These are phyloP conservation scores for Hippasteria phrygiana DNA, from an alignment of 53 echinoderm and acorn worm species.

Conservation along the genomic window DNA sequence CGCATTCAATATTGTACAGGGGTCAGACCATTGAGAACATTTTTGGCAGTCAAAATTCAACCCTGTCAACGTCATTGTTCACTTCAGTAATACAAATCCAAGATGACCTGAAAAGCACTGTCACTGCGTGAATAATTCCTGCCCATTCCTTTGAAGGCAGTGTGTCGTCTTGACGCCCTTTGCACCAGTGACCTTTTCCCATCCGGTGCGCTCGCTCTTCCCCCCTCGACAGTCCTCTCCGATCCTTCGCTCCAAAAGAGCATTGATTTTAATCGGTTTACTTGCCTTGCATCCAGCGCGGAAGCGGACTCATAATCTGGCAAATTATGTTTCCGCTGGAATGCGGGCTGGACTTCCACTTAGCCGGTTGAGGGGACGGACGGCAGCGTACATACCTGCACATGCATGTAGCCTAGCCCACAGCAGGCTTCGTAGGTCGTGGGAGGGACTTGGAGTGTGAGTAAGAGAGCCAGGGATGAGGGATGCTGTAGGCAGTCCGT, in stretches of 20 bases:
- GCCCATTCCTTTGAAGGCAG: background rate
- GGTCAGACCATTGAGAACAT: too few relatives aligned
- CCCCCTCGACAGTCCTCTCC: background rate
- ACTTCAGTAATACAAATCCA: too few relatives aligned
- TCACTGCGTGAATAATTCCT: background rate
- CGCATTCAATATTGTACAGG: too few relatives aligned
- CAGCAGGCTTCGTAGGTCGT: too few relatives aligned
- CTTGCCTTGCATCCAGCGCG: constrained; percentile 28
- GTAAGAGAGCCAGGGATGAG: too few relatives aligned
- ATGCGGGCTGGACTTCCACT: constrained; percentile 2
- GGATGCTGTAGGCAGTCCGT: too few relatives aligned
- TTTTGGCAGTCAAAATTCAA: too few relatives aligned
- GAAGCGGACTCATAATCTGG: constrained; percentile 55
- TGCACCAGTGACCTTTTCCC: background rate
- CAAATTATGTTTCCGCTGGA: constrained; percentile 52
- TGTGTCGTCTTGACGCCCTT: background rate
- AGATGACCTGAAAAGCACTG: too few relatives aligned
- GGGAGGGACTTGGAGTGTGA: too few relatives aligned
- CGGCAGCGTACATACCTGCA: background rate
- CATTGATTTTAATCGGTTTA: constrained; percentile 66
- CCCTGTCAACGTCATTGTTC: too few relatives aligned
- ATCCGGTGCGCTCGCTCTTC: background rate
- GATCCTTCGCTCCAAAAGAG: constrained; percentile 2
- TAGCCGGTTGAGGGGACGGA: background rate
- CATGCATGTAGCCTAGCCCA: too few relatives aligned